Conservation (phyloP, 2,797 vertebrate genomes). For the Macroramphosus scolopax region DNA sequence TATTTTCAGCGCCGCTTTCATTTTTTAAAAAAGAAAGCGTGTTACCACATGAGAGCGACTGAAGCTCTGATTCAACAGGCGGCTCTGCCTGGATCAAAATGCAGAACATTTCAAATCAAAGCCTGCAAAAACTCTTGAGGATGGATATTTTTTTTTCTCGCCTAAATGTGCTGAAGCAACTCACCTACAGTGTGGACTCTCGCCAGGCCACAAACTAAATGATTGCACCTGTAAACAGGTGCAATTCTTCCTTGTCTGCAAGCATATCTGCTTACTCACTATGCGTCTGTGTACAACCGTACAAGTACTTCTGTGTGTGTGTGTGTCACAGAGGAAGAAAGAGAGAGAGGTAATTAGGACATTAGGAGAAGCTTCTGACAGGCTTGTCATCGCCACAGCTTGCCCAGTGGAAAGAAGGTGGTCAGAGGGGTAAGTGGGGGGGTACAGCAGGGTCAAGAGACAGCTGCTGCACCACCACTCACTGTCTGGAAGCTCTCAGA, state of each 20-base stretch:
- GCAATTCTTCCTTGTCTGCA: constrained; percentile 43
- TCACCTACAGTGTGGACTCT: too few species aligned
- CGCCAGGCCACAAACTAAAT: too few species aligned
- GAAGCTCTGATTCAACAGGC: constrained; percentile 46
- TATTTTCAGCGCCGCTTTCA: constrained; percentile 33
- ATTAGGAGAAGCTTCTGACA: constrained; percentile 79
- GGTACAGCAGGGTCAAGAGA: constrained; percentile 71
- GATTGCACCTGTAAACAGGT: too few species aligned
- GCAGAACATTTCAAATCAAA: constrained; percentile 46
- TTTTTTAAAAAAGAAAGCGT: constrained; percentile 38
- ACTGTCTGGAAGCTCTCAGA: constrained; percentile 76
- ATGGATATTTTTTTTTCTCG: constrained; percentile 47
- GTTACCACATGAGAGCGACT: constrained; percentile 56
- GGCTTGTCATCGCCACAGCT: constrained; percentile 77
- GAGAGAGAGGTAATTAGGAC: constrained; percentile 76
- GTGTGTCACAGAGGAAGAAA: constrained; percentile 19
- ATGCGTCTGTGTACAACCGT: constrained; percentile 32
- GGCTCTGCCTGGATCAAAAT: constrained; percentile 55
- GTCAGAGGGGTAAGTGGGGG: constrained; percentile 72
- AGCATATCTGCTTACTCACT: constrained; percentile 56
- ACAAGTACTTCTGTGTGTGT: constrained; percentile 14
- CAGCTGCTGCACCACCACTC: constrained; percentile 75
- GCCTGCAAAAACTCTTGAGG: constrained; percentile 45
- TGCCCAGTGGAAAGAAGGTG: constrained; percentile 70
- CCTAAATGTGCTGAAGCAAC: too few species aligned